Conservation (phyloP, 2,113 vertebrate species). For the Microtus ochrogaster region DNA sequence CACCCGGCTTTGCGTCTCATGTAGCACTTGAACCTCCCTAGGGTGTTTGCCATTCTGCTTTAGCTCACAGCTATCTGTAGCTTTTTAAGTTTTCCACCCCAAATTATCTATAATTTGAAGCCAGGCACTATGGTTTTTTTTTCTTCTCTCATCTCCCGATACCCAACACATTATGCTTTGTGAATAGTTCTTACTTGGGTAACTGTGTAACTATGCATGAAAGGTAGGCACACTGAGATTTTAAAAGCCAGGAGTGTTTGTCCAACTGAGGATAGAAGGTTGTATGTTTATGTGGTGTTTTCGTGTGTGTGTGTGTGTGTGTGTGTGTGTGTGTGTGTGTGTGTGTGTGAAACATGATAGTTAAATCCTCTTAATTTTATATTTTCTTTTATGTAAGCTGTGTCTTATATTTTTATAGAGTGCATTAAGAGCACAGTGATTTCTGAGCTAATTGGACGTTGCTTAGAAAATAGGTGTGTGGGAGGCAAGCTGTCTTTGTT, state of each 20-base stretch:
- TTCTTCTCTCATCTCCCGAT: not conserved
- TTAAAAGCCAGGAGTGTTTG: not conserved
- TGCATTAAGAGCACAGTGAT: not conserved
- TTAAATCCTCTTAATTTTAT: not conserved
- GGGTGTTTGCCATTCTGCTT: not conserved
- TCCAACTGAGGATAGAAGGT: not conserved
- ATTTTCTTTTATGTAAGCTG: not conserved
- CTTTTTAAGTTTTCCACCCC: not conserved
- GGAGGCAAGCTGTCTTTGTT: not conserved
- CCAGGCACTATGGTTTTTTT: not conserved
- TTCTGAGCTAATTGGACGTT: not conserved
- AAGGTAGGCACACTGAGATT: not conserved
- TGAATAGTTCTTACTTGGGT: not conserved
- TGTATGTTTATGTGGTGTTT: too few species aligned
- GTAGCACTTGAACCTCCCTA: too few species aligned
- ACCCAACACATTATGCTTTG: not conserved
- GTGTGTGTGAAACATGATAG: not conserved
- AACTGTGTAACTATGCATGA: not conserved
- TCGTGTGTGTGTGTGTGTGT: too few species aligned
- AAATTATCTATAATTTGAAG: not conserved
- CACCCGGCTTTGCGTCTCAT: not conserved
- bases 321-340: too few species aligned
- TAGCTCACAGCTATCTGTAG: accelerated
- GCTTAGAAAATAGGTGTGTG: accelerated
- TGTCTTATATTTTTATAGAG: not conserved